Percentiles rank a stretch among this genome's conserved stretches.
phyloP scores from a whole-genome alignment of 1,140 invertebrate genomes.

The Homalodisca vitripennis region DNA sequence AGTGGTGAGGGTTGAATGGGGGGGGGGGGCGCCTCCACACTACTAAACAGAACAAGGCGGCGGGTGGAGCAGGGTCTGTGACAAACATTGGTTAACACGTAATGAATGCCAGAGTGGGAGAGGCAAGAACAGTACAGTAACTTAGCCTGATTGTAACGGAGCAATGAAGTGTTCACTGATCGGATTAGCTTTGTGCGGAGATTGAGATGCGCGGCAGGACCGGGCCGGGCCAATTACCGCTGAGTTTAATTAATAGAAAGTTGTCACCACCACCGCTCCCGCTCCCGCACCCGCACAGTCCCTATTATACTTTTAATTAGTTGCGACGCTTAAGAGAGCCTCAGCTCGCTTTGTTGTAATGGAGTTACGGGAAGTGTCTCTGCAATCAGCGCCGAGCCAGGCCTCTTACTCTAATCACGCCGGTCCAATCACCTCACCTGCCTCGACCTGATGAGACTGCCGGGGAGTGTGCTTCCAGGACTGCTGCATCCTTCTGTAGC shows the following conservation, averaged over 20 bases:
- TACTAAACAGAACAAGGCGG: too few relatives aligned
- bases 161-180: constrained; percentile 2
- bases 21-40: too few relatives aligned
- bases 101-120: background rate
- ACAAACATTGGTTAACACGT: constrained; percentile 1
- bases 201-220: background rate
- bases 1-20: too few relatives aligned
- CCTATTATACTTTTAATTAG: constrained; percentile 31
- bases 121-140: background rate
- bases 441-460: too few relatives aligned
- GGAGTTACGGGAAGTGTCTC: background rate
- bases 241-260: constrained; percentile 1
- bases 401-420: too few relatives aligned
- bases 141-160: constrained; percentile 18
- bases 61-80: too few relatives aligned
- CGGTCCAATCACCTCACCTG: too few relatives aligned
- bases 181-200: constrained; percentile 18
- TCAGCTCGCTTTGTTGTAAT: background rate
- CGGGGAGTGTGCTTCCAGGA: too few relatives aligned
- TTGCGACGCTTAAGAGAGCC: constrained; percentile 10
- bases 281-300: background rate
- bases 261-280: too few relatives aligned
- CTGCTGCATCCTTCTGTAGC: too few relatives aligned
- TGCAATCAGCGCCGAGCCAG: too few relatives aligned
- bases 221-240: background rate